phyloP scores from a whole-genome alignment of 2,888 invertebrate species.

The Slavum lentiscoides region DNA sequence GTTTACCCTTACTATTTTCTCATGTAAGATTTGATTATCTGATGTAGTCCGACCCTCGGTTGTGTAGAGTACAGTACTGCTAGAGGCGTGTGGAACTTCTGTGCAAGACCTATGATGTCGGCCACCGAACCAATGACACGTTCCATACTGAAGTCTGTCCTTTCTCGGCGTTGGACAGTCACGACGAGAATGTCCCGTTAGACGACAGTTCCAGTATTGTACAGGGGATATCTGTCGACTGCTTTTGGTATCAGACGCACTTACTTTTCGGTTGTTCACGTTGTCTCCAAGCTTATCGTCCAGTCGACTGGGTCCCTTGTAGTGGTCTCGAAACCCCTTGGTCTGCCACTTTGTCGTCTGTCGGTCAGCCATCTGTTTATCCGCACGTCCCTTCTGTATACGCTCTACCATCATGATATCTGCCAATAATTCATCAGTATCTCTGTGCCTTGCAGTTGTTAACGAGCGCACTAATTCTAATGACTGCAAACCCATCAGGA shows the following conservation, averaged over 20 bases:
- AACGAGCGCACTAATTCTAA: neutral
- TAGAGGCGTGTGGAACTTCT: neutral
- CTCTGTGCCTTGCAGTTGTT: neutral
- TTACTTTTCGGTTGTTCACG: no score
- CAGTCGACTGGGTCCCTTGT: no score
- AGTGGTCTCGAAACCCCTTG: neutral
- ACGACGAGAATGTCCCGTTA: neutral
- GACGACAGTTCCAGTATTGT: no score
- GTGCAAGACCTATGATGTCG: neutral
- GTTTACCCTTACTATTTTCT: slow-evolving; percentile 3
- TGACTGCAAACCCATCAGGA: neutral
- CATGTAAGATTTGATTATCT: neutral
- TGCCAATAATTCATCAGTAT: neutral
- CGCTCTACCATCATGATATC: neutral
- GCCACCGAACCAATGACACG: neutral
- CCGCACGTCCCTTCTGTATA: neutral
- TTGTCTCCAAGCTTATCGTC: no score
- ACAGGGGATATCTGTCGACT: neutral
- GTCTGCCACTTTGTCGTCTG: neutral
- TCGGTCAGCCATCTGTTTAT: neutral
- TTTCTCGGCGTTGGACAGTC: neutral
- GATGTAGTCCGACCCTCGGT: no score
- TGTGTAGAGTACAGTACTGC: neutral
- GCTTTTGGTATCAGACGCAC: neutral
- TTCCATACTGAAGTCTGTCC: no score